Evolutionary conservation across 2,888 invertebrate species (phyloP).

Genomic region (Hanleya hanleyi): DNA sequence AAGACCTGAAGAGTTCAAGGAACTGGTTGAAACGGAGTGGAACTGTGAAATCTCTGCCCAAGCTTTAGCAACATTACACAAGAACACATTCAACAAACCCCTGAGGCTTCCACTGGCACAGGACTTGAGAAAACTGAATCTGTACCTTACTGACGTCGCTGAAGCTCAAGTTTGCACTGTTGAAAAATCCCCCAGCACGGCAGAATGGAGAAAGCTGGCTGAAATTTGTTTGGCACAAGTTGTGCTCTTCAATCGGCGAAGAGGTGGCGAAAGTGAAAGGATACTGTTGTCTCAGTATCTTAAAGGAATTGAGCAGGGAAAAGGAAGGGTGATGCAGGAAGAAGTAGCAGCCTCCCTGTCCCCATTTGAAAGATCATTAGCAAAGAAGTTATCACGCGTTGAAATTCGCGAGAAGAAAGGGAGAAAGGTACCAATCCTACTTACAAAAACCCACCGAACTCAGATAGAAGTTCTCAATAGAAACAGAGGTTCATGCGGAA

Average conservation of each 20-base stretch:
- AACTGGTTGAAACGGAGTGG: not conserved
- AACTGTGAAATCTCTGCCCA: not conserved
- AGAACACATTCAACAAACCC: not conserved
- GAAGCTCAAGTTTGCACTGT: not conserved
- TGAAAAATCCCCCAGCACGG: not conserved
- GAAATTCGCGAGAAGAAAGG: not conserved
- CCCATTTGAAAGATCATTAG: not conserved
- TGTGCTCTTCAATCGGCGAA: not conserved
- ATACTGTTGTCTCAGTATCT: not conserved
- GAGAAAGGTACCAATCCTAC: not conserved
- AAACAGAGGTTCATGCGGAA: too few relatives aligned
- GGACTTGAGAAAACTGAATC: not conserved
- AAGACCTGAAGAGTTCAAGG: not conserved
- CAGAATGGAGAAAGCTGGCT: not conserved
- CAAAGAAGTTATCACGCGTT: not conserved
- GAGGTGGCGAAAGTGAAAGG: not conserved
- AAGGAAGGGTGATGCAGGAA: not conserved
- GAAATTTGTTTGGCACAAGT: not conserved
- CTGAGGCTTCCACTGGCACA: not conserved
- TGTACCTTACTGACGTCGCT: not conserved
- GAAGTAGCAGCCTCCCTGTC: not conserved
- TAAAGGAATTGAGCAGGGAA: not conserved
- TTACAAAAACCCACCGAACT: too few relatives aligned
- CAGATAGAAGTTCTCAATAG: too few relatives aligned
- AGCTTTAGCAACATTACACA: not conserved